phyloP scores from a whole-genome alignment of 2,888 invertebrate species.

The Epirrhoe alternata region DNA sequence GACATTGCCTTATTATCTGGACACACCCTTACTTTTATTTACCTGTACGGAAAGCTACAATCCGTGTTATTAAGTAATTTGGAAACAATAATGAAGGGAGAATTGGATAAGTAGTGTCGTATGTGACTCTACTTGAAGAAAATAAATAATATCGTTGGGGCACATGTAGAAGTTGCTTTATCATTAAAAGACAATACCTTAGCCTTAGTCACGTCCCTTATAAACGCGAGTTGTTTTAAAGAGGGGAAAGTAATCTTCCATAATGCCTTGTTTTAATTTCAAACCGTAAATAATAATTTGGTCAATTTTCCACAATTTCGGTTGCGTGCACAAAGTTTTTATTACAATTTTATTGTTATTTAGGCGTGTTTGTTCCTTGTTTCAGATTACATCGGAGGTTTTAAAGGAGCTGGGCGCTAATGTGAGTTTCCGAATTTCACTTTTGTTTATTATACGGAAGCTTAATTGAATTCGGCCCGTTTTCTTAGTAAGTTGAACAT shows the following conservation, averaged over 20 bases:
- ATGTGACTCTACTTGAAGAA: slow-evolving; percentile 31
- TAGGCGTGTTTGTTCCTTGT: slow-evolving; percentile 85
- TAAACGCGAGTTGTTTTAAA: slow-evolving; percentile 64
- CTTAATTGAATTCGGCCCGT: slow-evolving; percentile 70
- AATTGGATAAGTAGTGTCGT: slow-evolving; percentile 36
- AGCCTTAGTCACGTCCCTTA: slow-evolving; percentile 55
- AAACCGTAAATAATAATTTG: slow-evolving; percentile 84
- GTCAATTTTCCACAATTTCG: slow-evolving; percentile 83
- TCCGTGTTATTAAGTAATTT: slow-evolving; percentile 34
- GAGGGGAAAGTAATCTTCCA: slow-evolving; percentile 76
- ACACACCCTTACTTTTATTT: slow-evolving; percentile 23
- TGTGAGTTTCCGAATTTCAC: slow-evolving; percentile 80
- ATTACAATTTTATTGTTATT: slow-evolving; percentile 85
- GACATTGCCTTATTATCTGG: slow-evolving; percentile 8
- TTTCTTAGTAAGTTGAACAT: slow-evolving; percentile 47
- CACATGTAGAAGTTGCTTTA: slow-evolving; percentile 36
- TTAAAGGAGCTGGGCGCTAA: slow-evolving; percentile 82
- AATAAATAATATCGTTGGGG: slow-evolving; percentile 44
- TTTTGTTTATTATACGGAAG: slow-evolving; percentile 72
- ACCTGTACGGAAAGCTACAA: slow-evolving; percentile 16
- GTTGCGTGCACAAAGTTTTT: slow-evolving; percentile 84
- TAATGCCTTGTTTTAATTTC: slow-evolving; percentile 81
- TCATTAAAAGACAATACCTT: slow-evolving; percentile 44
- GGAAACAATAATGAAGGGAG: slow-evolving; percentile 33
- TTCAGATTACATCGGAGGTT: slow-evolving; percentile 83